Conservation (phyloP, 37 sponge, comb jelly and placozoan genomes). For the Aplysina aerophoba region DNA sequence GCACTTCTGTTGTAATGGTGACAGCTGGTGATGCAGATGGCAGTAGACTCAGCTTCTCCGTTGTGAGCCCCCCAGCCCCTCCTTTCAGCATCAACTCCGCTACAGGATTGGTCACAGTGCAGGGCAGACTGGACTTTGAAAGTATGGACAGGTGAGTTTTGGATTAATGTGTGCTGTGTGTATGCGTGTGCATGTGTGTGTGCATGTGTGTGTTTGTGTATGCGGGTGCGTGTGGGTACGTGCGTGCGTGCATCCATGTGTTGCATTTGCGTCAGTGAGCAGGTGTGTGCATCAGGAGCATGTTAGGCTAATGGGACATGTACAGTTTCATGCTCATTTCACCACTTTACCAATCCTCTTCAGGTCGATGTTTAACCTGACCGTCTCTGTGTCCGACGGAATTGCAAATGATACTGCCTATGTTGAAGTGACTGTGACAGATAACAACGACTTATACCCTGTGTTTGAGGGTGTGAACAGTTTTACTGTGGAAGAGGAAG, state of each 20-base stretch:
- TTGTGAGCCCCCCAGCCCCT: background rate
- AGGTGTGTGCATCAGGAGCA: no score
- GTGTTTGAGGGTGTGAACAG: background rate
- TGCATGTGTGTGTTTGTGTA: background rate
- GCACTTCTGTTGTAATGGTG: slow-evolving; percentile 42
- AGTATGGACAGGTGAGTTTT: background rate
- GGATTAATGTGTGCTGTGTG: no score
- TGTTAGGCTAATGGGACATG: no score
- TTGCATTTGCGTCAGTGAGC: no score
- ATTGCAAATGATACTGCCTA: slow-evolving; percentile 38
- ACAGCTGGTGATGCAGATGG: slow-evolving; percentile 46
- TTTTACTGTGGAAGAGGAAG: slow-evolving; percentile 1
- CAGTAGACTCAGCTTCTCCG: slow-evolving; percentile 5
- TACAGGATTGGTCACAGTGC: background rate
- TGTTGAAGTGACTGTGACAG: background rate
- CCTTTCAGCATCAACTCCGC: background rate
- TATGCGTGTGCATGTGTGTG: slow-evolving; percentile 2
- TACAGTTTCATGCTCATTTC: no score
- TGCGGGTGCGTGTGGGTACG: no score
- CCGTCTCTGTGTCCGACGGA: slow-evolving; percentile 41
- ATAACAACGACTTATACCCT: background rate
- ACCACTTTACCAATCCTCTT: no score
- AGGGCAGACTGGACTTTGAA: slow-evolving; percentile 58
- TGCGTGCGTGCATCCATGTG: no score
- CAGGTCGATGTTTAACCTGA: slow-evolving; percentile 11